Base-by-base conservation (phyloP, 2,888 invertebrate genomes). In the Amphipoea lucens region DNA sequence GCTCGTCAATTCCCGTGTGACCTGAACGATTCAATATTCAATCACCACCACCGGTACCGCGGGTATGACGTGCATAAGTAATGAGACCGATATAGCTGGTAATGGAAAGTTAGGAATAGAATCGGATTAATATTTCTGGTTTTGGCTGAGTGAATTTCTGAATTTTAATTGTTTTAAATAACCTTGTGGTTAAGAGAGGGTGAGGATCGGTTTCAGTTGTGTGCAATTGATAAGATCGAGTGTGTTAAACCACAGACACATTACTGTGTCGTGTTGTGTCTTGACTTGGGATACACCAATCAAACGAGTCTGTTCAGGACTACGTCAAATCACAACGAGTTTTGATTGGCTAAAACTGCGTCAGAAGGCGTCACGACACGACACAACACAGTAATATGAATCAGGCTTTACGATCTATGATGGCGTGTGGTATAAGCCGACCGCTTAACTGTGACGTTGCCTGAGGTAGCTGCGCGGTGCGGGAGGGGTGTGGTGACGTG, bases 21-120 rank as follows among this genome's bases (percentile, higher is more conserved):
- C 83, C 76, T 62, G 66, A 65, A 48, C 70, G 73, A 82, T 82
- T 84, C 71, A 74, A 87, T 87, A 82, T 88, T 86, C 84, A 84
- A 78, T 78, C 76, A 72, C 70, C 54, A 42, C 76, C 72, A 36
- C 36, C 36, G 57, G 68, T 79, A 76, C 29, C 67, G 60, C 40
- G 51, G 67, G 17, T 75, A 63, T 83, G 79, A 74, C 74, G 36
- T 86, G 86, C 83, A 85, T 85, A 76, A 83, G 60, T 85, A 63
- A 85, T 83, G 70, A 45, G 40, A 66, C 60, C 63, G 40, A 57
- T 74, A 54, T 54, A 57, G 29, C 40, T 36, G 81, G 40, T 66
- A 77, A 83, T 62, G 69, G 62, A 66, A 54, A 40, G 17, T 29
- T 75, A 66, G 69, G 63, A 79, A 66, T 45, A 74, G 71, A 77